Evolutionary conservation across 92 coral and sea anemone genomes (phyloP).

Genomic region (Siderastrea radians): DNA sequence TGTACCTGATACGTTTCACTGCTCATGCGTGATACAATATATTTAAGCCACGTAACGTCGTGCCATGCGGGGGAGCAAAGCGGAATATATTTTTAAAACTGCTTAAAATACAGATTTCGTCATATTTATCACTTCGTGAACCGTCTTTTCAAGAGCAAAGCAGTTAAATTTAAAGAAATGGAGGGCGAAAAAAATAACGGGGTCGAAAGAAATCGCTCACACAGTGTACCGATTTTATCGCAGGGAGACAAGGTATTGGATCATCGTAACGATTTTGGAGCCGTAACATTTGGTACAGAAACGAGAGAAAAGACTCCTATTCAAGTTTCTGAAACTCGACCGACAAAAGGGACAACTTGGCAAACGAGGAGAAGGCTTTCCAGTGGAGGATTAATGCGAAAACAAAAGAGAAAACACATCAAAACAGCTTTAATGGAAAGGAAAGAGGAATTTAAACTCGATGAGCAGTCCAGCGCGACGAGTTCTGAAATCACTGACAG

Average conservation of each 20-base stretch:
- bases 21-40: conserved; percentile 22
- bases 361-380: conserved; percentile 36
- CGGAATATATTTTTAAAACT: not conserved
- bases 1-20: conserved; percentile 3
- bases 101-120: conserved; percentile 30
- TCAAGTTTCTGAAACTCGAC: conserved; percentile 19
- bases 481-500: not conserved
- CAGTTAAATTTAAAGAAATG: not conserved
- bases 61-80: conserved; percentile 21
- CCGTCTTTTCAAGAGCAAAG: not conserved
- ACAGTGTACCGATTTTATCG: conserved; percentile 34
- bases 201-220: conserved; percentile 18
- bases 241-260: conserved; percentile 12
- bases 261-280: not conserved
- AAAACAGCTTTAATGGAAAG: not conserved
- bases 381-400: conserved; percentile 71
- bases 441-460: not conserved
- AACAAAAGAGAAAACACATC: conserved; percentile 28
- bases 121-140: not conserved
- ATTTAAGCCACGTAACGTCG: conserved; percentile 1
- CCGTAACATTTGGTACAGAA: not conserved
- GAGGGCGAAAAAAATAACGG: not conserved
- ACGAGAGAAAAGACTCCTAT: not conserved
- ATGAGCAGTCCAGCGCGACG: not conserved
- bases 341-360: not conserved